phyloP scores from a whole-genome alignment of 2,113 vertebrate species.

The Eurystomus gularis region DNA sequence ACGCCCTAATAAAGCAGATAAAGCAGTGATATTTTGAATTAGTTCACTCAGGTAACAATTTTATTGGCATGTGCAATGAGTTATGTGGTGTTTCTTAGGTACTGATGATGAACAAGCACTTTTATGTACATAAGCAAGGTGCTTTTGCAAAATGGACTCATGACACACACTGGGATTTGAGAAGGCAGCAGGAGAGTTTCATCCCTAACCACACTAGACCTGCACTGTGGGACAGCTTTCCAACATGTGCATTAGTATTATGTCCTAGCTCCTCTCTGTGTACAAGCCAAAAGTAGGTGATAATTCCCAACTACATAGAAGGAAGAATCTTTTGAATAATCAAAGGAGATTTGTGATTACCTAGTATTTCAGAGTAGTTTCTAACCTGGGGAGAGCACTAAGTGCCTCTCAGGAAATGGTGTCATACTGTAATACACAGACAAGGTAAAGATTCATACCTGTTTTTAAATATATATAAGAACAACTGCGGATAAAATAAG shows the following conservation, averaged over 20 bases:
- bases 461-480: conserved; percentile 29
- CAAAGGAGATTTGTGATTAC: neutral
- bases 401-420: neutral
- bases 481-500: neutral
- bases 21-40: neutral
- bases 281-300: neutral
- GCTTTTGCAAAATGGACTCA: neutral
- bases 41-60: neutral
- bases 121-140: neutral
- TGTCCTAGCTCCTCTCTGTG: neutral
- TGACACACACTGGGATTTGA: neutral
- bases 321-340: neutral
- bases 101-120: neutral
- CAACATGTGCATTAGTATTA: neutral
- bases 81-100: neutral
- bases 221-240: neutral
- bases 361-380: neutral
- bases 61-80: neutral
- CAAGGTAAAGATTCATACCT: neutral
- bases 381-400: neutral
- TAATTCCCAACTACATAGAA: neutral
- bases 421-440: neutral
- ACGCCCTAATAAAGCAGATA: neutral
- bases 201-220: neutral
- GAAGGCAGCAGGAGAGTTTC: neutral